Evolutionary conservation across 2,797 vertebrate genomes (phyloP), one percentile per base, ranked within the genome.

Genomic region (Pygocentrus nattereri): DNA sequence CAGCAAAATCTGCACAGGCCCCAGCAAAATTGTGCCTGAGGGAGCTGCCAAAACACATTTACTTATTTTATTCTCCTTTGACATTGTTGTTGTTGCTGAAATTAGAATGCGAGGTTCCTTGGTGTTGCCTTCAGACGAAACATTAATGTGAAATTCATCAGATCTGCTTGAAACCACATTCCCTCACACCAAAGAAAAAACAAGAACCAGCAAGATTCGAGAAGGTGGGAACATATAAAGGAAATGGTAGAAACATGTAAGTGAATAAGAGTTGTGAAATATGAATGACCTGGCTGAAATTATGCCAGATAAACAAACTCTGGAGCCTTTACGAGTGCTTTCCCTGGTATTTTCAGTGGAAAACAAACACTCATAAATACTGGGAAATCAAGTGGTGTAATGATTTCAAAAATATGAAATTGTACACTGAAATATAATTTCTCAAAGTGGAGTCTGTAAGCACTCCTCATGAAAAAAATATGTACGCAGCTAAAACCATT

Each of bases 51-150:
- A 41, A 49, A 84, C 82, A 83, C 72, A 85, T 74, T 5, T 41
- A 80, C 81, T 88, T 84, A 86, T 79, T 85, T 61, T 62, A 16
- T 44, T 61, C 86, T 79, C 44, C 5, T 65, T 67, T 65, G 68
- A 84, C 67, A 74, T 77, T 81, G 67, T 34, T 75, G 74, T 31
- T 84, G 70, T 58, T 80, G 67, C 58, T 78, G 52, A 75, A 85
- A 52, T 80, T 74, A 74, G 44, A 82, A 74, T 44, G 50, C 23
- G 49, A 47, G 58, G 0, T 59, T 59, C 25, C 52, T 44, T 38
- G 23, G 1, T 21, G 13, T 83, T 74, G 27, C 38, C 16, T 78
- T 73, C 11, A 58, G 19, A 49, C 18, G 11, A 58, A 54, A 72
- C n/a, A 30, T 38, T 58, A 72, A 71, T 2, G 23, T 7, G 47